These are phyloP conservation scores for Styela plicata DNA, from an alignment of 23 tunicate species.

Conservation along the genomic window DNA sequence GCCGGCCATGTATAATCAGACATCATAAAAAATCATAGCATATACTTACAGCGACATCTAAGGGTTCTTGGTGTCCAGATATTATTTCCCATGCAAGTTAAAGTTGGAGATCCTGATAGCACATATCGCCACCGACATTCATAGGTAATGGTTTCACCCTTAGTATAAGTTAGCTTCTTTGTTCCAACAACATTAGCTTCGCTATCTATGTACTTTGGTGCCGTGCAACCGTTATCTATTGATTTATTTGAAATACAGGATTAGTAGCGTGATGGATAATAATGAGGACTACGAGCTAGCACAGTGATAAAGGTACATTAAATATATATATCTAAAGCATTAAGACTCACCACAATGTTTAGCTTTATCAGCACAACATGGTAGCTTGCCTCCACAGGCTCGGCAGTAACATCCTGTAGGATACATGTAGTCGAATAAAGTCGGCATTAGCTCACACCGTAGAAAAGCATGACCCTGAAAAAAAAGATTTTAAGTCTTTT, in stretches of 20 bases:
- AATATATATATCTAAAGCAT: not conserved
- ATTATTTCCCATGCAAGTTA: constrained; percentile 8
- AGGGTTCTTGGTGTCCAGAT: constrained; percentile 9
- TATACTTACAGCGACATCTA: constrained; percentile 12
- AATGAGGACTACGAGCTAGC: too few relatives aligned
- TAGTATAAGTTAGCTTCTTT: not conserved
- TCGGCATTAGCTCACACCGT: not conserved
- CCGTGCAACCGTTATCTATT: not conserved
- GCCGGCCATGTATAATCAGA: too few relatives aligned
- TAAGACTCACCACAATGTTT: constrained; percentile 9
- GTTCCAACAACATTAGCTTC: not conserved
- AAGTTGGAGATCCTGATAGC: not conserved
- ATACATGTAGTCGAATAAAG: not conserved
- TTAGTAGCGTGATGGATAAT: too few relatives aligned
- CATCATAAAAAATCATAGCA: too few relatives aligned
- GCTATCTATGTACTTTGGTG: constrained; percentile 1
- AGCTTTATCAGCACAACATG: constrained; percentile 2
- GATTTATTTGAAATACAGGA: too few relatives aligned
- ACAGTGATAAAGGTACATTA: too few relatives aligned
- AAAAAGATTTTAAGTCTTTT: too few relatives aligned
- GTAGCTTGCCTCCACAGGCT: constrained; percentile 8
- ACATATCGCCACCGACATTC: constrained; percentile 2
- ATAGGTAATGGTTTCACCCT: constrained; percentile 1
- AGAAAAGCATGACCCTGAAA: not conserved
- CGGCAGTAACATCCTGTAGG: constrained; percentile 17